Evolutionary conservation across 1,140 invertebrate species (phyloP), one percentile per base, ranked within the genome.

Genomic region (Psix sp.): DNA sequence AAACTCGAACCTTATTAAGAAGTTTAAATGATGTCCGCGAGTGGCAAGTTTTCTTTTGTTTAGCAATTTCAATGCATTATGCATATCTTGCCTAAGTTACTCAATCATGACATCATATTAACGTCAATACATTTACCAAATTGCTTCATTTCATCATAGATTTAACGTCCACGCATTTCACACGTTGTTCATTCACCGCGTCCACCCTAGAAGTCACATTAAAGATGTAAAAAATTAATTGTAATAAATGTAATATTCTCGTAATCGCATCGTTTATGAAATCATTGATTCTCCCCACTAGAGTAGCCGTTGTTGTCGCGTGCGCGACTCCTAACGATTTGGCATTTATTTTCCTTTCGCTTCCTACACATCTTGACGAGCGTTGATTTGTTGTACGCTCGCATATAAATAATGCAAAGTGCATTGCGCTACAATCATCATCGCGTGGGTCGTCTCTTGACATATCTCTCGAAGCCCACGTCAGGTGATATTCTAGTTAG

Each of bases 331-430:
- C n/a, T n/a, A n/a, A n/a, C n/a, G n/a, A n/a, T n/a, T n/a, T n/a
- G 57, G 42, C 43, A 40, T 80, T 77, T 76, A 56, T 80, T 80
- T 80, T 66, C 75, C 79, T 81, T 81, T 82, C 78, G 75, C 79
- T 80, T 82, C 80, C 80, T 82, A 82, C 80, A 76, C 79, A 77
- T 79, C 76, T 46, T 35, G 49, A 70, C 56, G 77, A 73, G 62
- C 77, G 46, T 72, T 63, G 63, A 76, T 71, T 72, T 80, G 80
- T 80, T 75, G 71, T 60, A 76, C 66, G 76, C 77, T 82, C 82
- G n/a, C n/a, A n/a, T n/a, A n/a, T n/a, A n/a, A 80, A 83, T 82
- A 83, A 77, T 63, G 82, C 80, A 80, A 82, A 78, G 78, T 56
- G 60, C 40, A 13, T 56, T 56, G 52, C 46, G 60, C 60, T 56